These are phyloP conservation scores for Hemicordylus capensis DNA, from an alignment of 2,113 vertebrate species.

Conservation along the genomic window DNA sequence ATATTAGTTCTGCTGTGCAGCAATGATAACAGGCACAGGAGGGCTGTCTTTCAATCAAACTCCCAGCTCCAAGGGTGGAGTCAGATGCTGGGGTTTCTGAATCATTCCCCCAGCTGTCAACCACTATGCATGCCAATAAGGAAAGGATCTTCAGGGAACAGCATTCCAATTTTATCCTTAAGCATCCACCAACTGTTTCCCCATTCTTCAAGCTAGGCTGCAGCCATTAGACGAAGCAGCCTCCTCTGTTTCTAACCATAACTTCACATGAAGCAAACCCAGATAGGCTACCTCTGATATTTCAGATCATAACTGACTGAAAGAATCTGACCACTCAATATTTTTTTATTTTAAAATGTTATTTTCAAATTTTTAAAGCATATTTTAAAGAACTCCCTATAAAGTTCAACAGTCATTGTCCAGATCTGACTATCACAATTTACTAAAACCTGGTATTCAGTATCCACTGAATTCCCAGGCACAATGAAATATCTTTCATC, in stretches of 20 bases:
- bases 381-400: neutral
- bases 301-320: neutral
- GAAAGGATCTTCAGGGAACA: neutral
- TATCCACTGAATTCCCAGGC: neutral
- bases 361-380: no score
- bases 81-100: neutral
- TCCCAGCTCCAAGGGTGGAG: neutral
- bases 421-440: neutral
- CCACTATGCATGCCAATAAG: neutral
- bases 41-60: neutral
- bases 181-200: neutral
- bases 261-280: neutral
- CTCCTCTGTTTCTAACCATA: neutral
- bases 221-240: neutral
- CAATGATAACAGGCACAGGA: neutral
- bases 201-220: neutral
- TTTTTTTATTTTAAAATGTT: neutral
- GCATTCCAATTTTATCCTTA: neutral
- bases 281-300: neutral
- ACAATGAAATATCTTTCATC: neutral
- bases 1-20: neutral
- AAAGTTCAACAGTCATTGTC: neutral
- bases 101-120: slow-evolving; percentile 1
- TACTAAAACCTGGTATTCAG: neutral
- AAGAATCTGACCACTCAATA: neutral